Percentiles rank a stretch among this genome's conserved stretches.
Evolutionary conservation across 2,888 invertebrate genomes (phyloP).

Genomic region (Ophioninae sp.): DNA sequence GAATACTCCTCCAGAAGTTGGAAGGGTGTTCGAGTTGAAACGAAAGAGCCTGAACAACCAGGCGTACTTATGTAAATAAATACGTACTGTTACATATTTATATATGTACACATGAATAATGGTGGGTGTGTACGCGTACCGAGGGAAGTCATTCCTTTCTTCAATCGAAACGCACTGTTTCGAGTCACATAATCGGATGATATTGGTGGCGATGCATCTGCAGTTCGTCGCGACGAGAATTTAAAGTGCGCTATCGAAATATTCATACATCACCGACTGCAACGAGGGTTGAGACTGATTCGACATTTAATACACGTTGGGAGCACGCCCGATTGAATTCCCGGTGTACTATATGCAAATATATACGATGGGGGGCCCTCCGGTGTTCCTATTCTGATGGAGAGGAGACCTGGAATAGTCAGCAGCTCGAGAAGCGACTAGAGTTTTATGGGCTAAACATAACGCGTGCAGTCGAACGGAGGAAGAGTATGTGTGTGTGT

Average conservation of each 20-base stretch:
- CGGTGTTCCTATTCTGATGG: slow-evolving; percentile 4
- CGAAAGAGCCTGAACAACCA: too few species aligned
- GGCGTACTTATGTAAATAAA: too few species aligned
- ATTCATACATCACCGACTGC: slow-evolving; percentile 8
- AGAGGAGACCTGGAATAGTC: not conserved
- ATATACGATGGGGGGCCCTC: slow-evolving; percentile 12
- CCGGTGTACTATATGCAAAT: slow-evolving; percentile 59
- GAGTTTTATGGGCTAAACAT: slow-evolving; percentile 61
- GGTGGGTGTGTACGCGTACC: not conserved
- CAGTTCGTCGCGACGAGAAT: slow-evolving; percentile 45
- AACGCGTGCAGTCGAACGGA: slow-evolving; percentile 36
- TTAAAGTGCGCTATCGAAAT: slow-evolving; percentile 46
- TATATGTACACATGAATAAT: not conserved
- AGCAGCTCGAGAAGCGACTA: slow-evolving; percentile 24
- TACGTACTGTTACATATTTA: too few species aligned
- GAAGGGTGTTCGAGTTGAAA: too few species aligned
- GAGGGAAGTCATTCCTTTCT: slow-evolving; percentile 1
- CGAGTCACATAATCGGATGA: slow-evolving; percentile 35
- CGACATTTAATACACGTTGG: slow-evolving; percentile 61
- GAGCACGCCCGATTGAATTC: slow-evolving; percentile 58
- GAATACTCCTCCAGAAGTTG: too few species aligned
- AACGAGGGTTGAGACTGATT: slow-evolving; percentile 51
- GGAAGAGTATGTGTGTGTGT: not conserved
- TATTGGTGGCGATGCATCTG: slow-evolving; percentile 18
- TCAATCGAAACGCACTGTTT: slow-evolving; percentile 29